These are phyloP conservation scores for Stercorarius parasiticus DNA, from an alignment of 2,113 vertebrate genomes.

Conservation along the genomic window DNA sequence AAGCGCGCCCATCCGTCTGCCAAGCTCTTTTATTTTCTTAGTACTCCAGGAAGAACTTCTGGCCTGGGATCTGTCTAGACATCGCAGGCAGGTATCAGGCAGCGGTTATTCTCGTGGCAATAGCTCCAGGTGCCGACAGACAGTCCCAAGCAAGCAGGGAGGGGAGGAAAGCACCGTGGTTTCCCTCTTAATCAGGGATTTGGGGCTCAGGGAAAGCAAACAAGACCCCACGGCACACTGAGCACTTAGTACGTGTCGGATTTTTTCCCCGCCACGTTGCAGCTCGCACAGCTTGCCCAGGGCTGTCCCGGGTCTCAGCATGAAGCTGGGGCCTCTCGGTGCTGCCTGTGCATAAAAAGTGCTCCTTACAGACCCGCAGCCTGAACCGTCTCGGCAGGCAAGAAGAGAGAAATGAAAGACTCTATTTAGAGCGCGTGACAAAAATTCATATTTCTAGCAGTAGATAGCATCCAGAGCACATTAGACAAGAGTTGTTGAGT, in stretches of 20 bases:
- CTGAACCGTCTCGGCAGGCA: background rate
- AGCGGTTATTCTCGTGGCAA: background rate
- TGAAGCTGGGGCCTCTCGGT: background rate
- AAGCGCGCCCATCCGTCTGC: background rate
- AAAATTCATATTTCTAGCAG: background rate
- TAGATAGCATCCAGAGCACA: background rate
- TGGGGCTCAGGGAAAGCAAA: background rate
- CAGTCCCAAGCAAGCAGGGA: background rate
- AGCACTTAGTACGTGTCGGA: fast-evolving
- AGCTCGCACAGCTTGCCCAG: background rate
- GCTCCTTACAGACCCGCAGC: background rate
- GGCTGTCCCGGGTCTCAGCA: background rate
- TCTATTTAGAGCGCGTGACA: background rate
- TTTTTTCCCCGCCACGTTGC: fast-evolving
- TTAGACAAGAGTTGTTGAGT: conserved; percentile 9
- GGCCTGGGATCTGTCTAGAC: conserved; percentile 13
- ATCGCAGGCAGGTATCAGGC: background rate
- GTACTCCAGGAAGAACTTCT: background rate
- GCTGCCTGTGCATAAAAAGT: background rate
- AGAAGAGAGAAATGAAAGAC: background rate
- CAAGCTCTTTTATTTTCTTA: background rate
- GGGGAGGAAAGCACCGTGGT: background rate
- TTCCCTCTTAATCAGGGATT: background rate
- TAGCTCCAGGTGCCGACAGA: background rate
- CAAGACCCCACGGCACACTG: background rate